phyloP scores from a whole-genome alignment of 2,888 invertebrate genomes.

The Lasioglossum zephyrum region DNA sequence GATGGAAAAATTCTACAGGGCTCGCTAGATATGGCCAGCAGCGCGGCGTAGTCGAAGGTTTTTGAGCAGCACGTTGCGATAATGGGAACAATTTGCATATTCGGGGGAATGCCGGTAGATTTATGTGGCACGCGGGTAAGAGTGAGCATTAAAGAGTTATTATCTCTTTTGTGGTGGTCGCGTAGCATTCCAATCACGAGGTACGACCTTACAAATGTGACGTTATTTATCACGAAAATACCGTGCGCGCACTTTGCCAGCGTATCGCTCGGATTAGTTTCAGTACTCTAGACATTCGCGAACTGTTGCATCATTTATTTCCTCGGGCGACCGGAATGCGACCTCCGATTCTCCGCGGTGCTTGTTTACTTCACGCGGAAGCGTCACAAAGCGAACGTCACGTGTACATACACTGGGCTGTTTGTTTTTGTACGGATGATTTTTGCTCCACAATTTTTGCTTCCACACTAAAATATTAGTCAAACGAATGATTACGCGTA shows the following conservation, averaged over 20 bases:
- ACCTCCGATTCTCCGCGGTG: constrained; percentile 13
- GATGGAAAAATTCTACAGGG: constrained; percentile 29
- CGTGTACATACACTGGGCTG: not conserved
- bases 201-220: constrained; percentile 50
- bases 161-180: constrained; percentile 58
- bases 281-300: constrained; percentile 9
- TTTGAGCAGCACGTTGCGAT: constrained; percentile 45
- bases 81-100: constrained; percentile 64
- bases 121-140: constrained; percentile 51
- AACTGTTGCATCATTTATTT: constrained; percentile 38
- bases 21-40: constrained; percentile 19
- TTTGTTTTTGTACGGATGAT: not conserved
- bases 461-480: not conserved
- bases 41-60: constrained; percentile 30
- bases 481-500: not conserved
- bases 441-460: not conserved
- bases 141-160: constrained; percentile 61
- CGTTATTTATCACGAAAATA: constrained; percentile 55
- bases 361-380: not conserved
- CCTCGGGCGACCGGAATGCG: constrained; percentile 22
- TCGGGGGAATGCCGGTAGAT: constrained; percentile 30
- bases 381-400: not conserved
- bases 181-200: constrained; percentile 35
- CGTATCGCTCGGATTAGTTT: constrained; percentile 41
- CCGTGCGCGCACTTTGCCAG: constrained; percentile 24